Evolutionary conservation across 1,140 invertebrate species (phyloP), one percentile per base, ranked within the genome.

Genomic region (Babylonia areolata): DNA sequence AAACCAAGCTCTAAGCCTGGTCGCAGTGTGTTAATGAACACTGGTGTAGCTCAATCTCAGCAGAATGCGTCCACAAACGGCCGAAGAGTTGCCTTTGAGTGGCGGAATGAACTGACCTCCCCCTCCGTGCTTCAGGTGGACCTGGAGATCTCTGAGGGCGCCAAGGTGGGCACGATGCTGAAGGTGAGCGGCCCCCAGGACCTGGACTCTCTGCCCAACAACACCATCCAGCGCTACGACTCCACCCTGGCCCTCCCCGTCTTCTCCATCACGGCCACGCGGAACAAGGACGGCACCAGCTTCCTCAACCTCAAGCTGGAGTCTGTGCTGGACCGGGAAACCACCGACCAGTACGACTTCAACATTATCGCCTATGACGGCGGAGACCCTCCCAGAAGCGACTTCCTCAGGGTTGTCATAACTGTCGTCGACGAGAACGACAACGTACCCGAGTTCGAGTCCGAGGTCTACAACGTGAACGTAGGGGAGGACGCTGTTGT

Each of bases 391-490:
- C 83, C 89, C 0, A 87, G 86, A 77, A 88, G 87, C 69, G 92
- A 89, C 40, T 88, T 85, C n/a, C 69, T 92, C 15, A 86, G 78
- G 17, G 96, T 99, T 15, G 94, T 96, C 42, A 95, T 99, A 11
- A 96, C 95, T 40, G 89, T 94, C 6, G 86, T 79, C 23, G 94
- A 94, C 86, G 88, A 90, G n/a, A 94, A 94, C 85, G 94, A 94
- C 87, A 93, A 94, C 84, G 35, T 87, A n/a, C 93, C 93, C 15
- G 88, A 75, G 31, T 97, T 99, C 46, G 94, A 97, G 35, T 98
- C 99, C 94, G 96, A 97, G 81, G 98, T 99, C 93, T 98, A 99
- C 94, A 99, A 99, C 94, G 97, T 93, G 84, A 89, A 93, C 73
- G 88, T 92, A 35, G 87, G 89, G 33, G 90, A 92, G 78, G 89